A percentile compares a stretch with the other conserved stretches of the same genome.
phyloP scores from a whole-genome alignment of 2,888 invertebrate genomes.

The Crepidodera aurea region DNA sequence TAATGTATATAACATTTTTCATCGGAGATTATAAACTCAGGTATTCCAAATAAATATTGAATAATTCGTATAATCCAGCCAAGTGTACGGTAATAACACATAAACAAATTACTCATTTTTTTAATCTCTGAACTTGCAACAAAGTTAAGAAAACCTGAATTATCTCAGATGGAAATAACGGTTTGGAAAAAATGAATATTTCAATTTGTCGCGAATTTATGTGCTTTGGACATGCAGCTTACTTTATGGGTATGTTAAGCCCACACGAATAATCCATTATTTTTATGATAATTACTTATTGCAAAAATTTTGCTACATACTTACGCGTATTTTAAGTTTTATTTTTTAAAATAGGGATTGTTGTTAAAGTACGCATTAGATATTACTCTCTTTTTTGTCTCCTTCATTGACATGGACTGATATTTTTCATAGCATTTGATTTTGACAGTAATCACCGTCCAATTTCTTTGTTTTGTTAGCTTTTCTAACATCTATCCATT shows the following conservation, averaged over 20 bases:
- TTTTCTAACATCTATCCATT: no score
- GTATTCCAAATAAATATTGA: background rate
- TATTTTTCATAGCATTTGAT: no score
- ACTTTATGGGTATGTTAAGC: background rate
- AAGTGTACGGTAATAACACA: background rate
- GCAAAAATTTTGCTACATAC: background rate
- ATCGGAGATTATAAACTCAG: background rate
- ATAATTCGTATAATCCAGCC: background rate
- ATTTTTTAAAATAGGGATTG: no score
- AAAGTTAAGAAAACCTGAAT: background rate
- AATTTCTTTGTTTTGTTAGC: no score
- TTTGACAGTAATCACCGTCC: no score
- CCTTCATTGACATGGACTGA: no score
- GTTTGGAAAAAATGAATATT: background rate
- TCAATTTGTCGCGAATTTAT: conserved; percentile 26
- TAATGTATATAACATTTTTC: background rate
- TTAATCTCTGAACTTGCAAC: background rate
- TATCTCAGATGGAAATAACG: background rate
- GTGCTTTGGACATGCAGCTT: conserved; percentile 21
- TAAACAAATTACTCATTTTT: background rate
- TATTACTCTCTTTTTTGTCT: no score
- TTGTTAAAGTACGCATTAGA: no score
- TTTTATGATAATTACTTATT: background rate
- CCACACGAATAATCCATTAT: background rate
- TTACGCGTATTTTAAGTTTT: no score